Evolutionary conservation across 2,888 invertebrate species (phyloP), one percentile per base, ranked within the genome.

Genomic region (Drosophila recens): DNA sequence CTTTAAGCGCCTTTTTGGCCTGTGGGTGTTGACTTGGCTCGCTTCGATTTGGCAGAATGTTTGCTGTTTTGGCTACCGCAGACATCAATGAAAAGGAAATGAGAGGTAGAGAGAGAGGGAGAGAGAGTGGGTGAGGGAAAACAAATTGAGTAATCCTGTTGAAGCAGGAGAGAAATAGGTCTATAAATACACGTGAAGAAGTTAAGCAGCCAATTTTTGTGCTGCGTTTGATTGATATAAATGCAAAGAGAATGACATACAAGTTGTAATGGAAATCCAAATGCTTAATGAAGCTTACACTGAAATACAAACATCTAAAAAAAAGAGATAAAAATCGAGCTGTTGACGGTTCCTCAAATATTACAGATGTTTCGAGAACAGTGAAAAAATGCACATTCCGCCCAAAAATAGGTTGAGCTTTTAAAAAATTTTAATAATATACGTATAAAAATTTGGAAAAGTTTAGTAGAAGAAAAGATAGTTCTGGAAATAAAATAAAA

Each of bases 181-280:
- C 67, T 68, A 83, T 77, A 83, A 83, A 86, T 80, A 87, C 33
- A 62, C 54, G 49, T 15, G 40, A 57, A 43, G 33, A 61, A 52
- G 43, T 51, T 46, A 30, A 40, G 36, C 23, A 57, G 15, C 30
- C 13, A 30, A 23, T 53, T 54, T n/a, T 30, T 5, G 17, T 30
- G 13, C 58, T 51, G 34, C 23, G 15, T 8, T 49, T 48, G 48
- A 43, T 64, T 58, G 36, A 58, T 56, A 48, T 23, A 48, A n/a
- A 34, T 20, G 42, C 36, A 58, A 46, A 46, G 54, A 30, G 43
- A 52, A 59, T 56, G 64, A 27, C 27, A 27, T 27, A 27, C 27
- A 27, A 27, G 27, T 27, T 0, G 27, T 27, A 27, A 27, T 27
- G 27, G 0, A 27, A 27, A 5, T 27, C 27, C 27, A 0, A 27